Evolutionary conservation across 2,888 invertebrate species (phyloP), one percentile per base, ranked within the genome.

Genomic region (Microctonus hyperodae): DNA sequence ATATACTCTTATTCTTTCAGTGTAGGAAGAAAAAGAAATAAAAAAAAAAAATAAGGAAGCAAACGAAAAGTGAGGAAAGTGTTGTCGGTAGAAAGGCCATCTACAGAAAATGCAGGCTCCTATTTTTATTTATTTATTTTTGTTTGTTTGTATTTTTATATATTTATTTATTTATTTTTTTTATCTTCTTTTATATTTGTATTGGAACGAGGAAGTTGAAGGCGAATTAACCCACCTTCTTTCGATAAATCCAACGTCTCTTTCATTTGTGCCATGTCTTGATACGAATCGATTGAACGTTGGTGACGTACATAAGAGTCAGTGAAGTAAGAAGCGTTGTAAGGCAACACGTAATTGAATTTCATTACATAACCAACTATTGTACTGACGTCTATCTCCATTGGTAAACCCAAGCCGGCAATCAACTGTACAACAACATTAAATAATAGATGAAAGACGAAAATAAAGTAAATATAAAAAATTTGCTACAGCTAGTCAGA

Each of bases 321-420:
- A 61, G 75, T 76, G 68, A 81, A 75, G 72, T 79, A 76, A 35
- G 83, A 80, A 25, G 79, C 81, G 74, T 83, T 83, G 68, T 78
- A 75, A 28, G 83, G 83, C 70, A 83, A 74, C 68, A 58, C 69
- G 76, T 86, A 86, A 76, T 83, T 82, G 63, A 82, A 84, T 78
- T 86, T 86, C 71, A 85, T 75, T 69, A 85, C 85, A 74, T 85
- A 84, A 66, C 86, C 86, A 53, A 86, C 76, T 69, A 86, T 84
- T 33, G 84, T 82, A 72, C 86, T 85, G 64, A 83, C 83, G 64
- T 84, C 78, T 31, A 85, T 78, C 75, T 86, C 86, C 77, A 86
- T 84, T 16, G 87, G 87, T 63, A 86, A 77, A 72, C 86, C 87
- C 69, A 85, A 79, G 64, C 87, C 87, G 74, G 84, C 76, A 72